Conservation (phyloP, 2,113 vertebrate species). For the Hippocampus abdominalis region DNA sequence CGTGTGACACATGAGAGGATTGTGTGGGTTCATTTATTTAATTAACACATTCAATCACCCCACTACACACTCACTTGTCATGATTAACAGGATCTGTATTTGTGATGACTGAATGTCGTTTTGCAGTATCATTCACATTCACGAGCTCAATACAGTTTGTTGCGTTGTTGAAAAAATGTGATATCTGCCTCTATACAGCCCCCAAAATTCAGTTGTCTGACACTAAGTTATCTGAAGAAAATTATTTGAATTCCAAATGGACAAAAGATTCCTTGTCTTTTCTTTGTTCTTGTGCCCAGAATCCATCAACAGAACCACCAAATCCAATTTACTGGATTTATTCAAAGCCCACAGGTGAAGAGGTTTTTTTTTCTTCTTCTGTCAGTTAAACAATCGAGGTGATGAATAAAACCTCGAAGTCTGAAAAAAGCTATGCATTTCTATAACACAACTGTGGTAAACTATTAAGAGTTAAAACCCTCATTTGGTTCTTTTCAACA, state of each 20-base stretch:
- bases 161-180: neutral
- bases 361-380: slow-evolving; percentile 57
- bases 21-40: neutral
- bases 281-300: slow-evolving; percentile 30
- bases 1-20: slow-evolving; percentile 4
- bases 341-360: slow-evolving; percentile 51
- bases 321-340: slow-evolving; percentile 41
- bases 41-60: neutral
- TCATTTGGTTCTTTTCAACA: neutral
- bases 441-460: neutral
- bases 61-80: slow-evolving; percentile 2
- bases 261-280: slow-evolving; percentile 23
- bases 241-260: slow-evolving; percentile 20
- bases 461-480: neutral
- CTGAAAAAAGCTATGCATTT: neutral
- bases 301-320: slow-evolving; percentile 58
- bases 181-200: neutral
- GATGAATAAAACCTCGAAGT: slow-evolving; percentile 33
- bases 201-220: neutral
- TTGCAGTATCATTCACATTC: neutral
- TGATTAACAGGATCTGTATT: neutral
- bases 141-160: neutral
- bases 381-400: slow-evolving; percentile 38
- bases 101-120: no score
- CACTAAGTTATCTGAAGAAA: slow-evolving; percentile 5